Base-by-base conservation (phyloP, 2,113 vertebrate species). In the Oxyruncus cristatus region DNA sequence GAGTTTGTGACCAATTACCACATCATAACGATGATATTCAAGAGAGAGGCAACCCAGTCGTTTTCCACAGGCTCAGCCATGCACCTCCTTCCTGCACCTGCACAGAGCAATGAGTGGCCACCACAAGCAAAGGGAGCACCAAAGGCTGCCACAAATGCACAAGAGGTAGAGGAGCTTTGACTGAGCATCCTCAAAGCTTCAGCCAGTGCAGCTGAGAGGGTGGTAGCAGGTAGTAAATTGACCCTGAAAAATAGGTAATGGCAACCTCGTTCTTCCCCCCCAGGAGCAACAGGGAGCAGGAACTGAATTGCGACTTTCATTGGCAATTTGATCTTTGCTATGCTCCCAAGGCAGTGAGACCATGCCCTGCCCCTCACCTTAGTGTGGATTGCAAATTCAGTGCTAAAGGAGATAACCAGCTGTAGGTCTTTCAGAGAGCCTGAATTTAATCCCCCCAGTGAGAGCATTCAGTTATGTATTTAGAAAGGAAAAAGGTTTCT, bases 351-450 rank as follows among this genome's bases (percentile, higher is more conserved):
- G 95, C 92, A 86, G 63, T 8, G 72, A 94, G 83, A 80, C 90
- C 88, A 88, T 97, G 96, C 90, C 92, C 95, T 96, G 95, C 88
- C 93, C 93, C 95, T 96, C 94, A 96, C 96, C 95, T 97, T 94
- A 83, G 75, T 37, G 68, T 86, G 93, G 88, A 88, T 94, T 93
- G 92, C 90, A 83, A 74, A 96, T 65, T 80, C 82, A 86, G 47
- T 93, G 68, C 92, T 95, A 90, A 93, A 93, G 85, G 88, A 97
- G 96, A 96, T 96, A 95, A 96, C 90, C 93, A 95, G 95, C 92
- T 96, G 95, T 93, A 96, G 95, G 95, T 96, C 92, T 97, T 96
- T 93, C 56, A 92, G 79, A 92, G 20, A 96, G 30, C 65, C 72
- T 81, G 95, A 96, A 97, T 93, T 95, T 92, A 97, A 96, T 97